A percentile compares a stretch with the other conserved stretches of the same genome.
Conservation (phyloP, 2,888 invertebrate species). For the Yponomeuta plumbellus region DNA sequence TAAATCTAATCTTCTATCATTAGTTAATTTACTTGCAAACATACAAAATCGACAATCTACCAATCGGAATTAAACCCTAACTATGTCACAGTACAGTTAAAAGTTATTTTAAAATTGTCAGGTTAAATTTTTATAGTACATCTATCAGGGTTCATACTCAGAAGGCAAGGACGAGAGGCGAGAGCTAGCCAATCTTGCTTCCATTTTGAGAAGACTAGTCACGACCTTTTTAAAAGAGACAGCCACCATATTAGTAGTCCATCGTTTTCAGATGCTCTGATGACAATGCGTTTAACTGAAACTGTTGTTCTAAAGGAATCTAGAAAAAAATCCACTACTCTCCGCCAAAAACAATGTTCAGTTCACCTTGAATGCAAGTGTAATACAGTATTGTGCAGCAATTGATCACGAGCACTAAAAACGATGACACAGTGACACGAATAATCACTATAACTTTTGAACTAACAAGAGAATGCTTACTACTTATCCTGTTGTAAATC, state of each 20-base stretch:
- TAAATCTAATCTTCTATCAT: neutral
- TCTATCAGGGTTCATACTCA: constrained; percentile 6
- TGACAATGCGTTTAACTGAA: neutral
- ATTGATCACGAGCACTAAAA: neutral
- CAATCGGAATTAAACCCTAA: neutral
- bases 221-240: neutral
- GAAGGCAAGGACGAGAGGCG: constrained; percentile 5
- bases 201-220: neutral
- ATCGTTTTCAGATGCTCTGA: neutral
- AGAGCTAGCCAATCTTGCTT: neutral
- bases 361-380: too few species aligned
- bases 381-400: neutral
- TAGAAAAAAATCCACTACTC: too few species aligned
- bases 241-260: neutral
- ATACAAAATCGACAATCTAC: neutral
- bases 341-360: too few species aligned
- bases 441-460: neutral
- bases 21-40: constrained; percentile 5
- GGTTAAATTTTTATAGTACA: neutral
- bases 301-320: too few species aligned
- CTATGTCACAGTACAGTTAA: neutral
- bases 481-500: neutral
- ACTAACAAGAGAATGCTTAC: neutral
- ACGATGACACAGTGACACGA: neutral
- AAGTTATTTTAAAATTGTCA: neutral